Percentiles rank a stretch among this genome's conserved stretches.
Conservation (phyloP, 2,113 vertebrate species). For the Austrofundulus limnaeus region DNA sequence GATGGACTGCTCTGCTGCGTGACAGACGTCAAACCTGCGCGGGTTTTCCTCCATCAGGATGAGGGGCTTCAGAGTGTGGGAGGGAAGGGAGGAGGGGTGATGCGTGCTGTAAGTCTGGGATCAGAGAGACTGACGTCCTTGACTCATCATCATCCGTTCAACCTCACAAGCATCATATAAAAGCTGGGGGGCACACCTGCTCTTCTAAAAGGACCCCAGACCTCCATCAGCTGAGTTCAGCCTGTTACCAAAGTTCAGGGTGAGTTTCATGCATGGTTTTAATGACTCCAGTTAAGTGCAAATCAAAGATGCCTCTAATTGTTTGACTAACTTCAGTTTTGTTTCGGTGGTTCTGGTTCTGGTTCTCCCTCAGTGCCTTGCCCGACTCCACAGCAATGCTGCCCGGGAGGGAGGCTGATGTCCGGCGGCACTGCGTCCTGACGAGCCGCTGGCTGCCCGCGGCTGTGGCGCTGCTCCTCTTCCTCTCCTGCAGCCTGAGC, state of each 20-base stretch:
- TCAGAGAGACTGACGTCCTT: conserved; percentile 64
- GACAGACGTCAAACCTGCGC: conserved; percentile 60
- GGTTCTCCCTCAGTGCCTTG: conserved; percentile 50
- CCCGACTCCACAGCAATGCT: conserved; percentile 61
- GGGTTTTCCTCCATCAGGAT: conserved; percentile 37
- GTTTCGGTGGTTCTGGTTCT: too few species aligned
- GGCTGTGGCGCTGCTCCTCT: conserved; percentile 76
- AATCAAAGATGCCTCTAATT: too few species aligned
- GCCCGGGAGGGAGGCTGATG: conserved; percentile 49
- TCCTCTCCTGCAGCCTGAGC: conserved; percentile 76
- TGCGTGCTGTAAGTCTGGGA: conserved; percentile 50
- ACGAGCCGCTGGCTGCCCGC: conserved; percentile 71
- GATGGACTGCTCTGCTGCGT: conserved; percentile 78
- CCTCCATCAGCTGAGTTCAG: conserved; percentile 56
- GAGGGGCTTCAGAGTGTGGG: conserved; percentile 37
- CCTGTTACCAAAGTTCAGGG: conserved; percentile 65
- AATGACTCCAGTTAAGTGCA: too few species aligned
- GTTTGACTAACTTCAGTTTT: not conserved
- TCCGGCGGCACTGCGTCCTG: conserved; percentile 55
- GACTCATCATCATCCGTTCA: conserved; percentile 68
- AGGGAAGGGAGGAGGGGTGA: conserved; percentile 29
- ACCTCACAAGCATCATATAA: conserved; percentile 58
- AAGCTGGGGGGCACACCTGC: conserved; percentile 63
- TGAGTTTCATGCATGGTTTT: too few species aligned
- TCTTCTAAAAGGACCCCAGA: conserved; percentile 43